These are phyloP conservation scores for Eristalinus sepulchralis DNA, from an alignment of 2,888 invertebrate genomes.

Conservation along the genomic window DNA sequence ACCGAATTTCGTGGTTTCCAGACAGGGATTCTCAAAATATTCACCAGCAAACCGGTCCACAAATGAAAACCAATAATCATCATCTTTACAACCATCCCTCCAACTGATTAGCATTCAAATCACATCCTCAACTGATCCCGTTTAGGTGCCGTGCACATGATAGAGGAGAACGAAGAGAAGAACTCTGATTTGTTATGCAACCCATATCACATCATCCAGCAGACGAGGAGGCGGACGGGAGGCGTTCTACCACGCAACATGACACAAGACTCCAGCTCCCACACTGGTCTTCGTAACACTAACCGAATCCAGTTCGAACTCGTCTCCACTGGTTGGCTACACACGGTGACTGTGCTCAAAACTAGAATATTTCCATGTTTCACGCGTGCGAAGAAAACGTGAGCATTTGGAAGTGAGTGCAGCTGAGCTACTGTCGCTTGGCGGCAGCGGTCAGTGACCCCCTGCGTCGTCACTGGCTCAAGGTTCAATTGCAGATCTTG, in stretches of 20 bases:
- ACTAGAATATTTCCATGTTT: not conserved
- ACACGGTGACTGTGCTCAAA: not conserved
- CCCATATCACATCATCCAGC: not conserved
- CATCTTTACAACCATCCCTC: not conserved
- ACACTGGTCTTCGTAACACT: not conserved
- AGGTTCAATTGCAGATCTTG: not conserved
- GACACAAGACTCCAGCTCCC: not conserved
- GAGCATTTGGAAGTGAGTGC: not conserved
- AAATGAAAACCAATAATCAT: not conserved
- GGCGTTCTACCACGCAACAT: not conserved
- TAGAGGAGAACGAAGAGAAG: not conserved
- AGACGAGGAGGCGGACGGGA: not conserved
- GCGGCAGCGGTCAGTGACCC: not conserved
- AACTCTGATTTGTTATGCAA: not conserved
- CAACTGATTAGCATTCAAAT: not conserved
- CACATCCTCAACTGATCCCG: not conserved
- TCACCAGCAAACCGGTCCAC: not conserved
- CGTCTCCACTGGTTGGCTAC: not conserved
- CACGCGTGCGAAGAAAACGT: not conserved
- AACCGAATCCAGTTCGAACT: slow-evolving; percentile 1
- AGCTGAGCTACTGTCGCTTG: not conserved
- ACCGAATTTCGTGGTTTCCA: too few relatives aligned
- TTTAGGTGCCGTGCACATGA: not conserved
- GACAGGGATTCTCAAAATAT: not conserved
- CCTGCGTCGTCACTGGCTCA: not conserved